Evolutionary conservation across 1,140 invertebrate species (phyloP).

Genomic region (Vollenhovia emeryi): DNA sequence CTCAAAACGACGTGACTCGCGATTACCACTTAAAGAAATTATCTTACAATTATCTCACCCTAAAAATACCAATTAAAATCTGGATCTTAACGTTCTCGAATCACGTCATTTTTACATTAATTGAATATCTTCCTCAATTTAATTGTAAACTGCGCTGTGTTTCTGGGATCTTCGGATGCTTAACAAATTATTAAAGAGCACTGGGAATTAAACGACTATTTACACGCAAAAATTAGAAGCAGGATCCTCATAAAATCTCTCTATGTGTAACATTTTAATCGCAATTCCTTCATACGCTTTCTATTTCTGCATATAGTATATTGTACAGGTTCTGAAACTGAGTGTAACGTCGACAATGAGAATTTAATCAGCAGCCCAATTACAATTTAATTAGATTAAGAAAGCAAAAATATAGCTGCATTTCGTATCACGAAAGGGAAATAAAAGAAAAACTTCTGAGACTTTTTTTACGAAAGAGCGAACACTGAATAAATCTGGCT

Average conservation of each 20-base stretch:
- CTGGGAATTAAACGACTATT: constrained; percentile 8
- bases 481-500: background rate
- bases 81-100: background rate
- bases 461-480: background rate
- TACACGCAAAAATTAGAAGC: constrained; percentile 30
- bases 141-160: background rate
- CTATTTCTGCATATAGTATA: background rate
- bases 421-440: background rate
- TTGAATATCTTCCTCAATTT: background rate
- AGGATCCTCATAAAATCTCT: background rate
- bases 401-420: background rate
- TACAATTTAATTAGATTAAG: background rate
- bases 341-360: background rate
- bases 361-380: background rate
- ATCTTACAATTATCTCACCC: background rate
- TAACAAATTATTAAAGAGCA: constrained; percentile 26
- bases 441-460: background rate
- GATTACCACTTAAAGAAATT: constrained; percentile 8
- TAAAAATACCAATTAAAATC: constrained; percentile 45
- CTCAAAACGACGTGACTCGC: background rate
- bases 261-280: background rate
- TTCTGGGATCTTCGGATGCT: background rate
- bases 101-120: background rate
- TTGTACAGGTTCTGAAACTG: background rate
- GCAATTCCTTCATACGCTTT: background rate